These are phyloP conservation scores for Empis stercorea DNA, from an alignment of 2,888 invertebrate species.

Conservation along the genomic window DNA sequence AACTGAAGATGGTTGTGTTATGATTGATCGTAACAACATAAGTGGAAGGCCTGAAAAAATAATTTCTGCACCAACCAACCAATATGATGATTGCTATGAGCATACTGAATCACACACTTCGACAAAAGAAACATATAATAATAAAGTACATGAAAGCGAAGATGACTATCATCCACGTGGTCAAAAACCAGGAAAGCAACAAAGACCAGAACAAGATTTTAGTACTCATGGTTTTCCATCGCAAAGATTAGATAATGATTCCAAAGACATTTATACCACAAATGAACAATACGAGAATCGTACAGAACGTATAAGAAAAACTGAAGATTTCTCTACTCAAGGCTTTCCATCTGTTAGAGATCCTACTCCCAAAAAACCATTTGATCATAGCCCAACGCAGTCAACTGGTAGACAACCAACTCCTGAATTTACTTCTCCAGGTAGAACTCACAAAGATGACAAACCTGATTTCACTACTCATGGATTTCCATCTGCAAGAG, in stretches of 20 bases:
- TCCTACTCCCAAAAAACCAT: conserved; percentile 2
- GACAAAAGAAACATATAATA: no score
- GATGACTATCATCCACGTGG: background rate
- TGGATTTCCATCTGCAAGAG: conserved; percentile 20
- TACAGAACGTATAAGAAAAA: background rate
- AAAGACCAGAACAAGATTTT: conserved; percentile 1
- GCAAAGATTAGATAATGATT: background rate
- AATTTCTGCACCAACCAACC: conserved; percentile 9
- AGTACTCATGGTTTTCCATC: conserved; percentile 8
- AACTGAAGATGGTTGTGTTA: conserved; percentile 14
- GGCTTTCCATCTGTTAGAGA: conserved; percentile 16
- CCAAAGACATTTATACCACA: background rate
- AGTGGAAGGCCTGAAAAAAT: conserved; percentile 6
- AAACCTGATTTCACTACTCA: conserved; percentile 16
- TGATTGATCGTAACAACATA: conserved; percentile 10
- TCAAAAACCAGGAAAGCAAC: background rate
- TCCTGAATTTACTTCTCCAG: background rate
- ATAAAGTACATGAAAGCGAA: background rate
- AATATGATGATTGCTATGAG: conserved; percentile 1
- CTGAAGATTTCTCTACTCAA: conserved; percentile 15
- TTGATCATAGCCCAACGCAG: background rate
- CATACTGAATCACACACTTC: conserved; percentile 3
- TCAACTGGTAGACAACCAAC: background rate
- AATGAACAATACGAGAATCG: background rate
- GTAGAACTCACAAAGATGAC: background rate